phyloP scores from a whole-genome alignment of 2,113 vertebrate species.

The Tragulus kanchil region DNA sequence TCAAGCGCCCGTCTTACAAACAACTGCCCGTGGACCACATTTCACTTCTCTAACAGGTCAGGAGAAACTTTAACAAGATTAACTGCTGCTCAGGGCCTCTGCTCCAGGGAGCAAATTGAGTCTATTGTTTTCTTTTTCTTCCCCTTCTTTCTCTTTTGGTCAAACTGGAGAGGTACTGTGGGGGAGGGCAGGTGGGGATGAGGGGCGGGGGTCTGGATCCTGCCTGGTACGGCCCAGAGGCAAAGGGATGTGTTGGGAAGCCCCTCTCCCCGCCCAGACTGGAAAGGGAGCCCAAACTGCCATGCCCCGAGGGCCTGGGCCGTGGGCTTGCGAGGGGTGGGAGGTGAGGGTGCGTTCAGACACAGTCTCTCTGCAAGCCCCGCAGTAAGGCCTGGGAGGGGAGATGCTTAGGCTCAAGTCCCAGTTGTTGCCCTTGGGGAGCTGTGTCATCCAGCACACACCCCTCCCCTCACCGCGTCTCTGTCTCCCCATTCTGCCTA shows the following conservation, averaged over 20 bases:
- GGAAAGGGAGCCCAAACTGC: neutral
- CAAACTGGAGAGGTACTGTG: neutral
- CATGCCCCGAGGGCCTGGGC: neutral
- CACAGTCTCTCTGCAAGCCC: neutral
- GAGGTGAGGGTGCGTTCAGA: neutral
- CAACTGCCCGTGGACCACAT: too few species aligned
- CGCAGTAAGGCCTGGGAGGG: neutral
- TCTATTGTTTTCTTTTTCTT: conserved; percentile 65
- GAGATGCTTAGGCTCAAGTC: neutral
- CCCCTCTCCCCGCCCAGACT: neutral
- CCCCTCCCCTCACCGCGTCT: neutral
- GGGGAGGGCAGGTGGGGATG: neutral
- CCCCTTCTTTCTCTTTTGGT: conserved; percentile 54
- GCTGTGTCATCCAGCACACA: neutral
- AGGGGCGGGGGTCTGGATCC: neutral
- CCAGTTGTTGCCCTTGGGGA: neutral
- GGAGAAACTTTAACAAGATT: conserved; percentile 80
- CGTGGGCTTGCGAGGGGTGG: conserved; percentile 11
- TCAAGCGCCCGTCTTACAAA: too few species aligned
- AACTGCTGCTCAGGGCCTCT: conserved; percentile 64
- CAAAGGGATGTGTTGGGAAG: conserved; percentile 23
- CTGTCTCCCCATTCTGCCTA: neutral
- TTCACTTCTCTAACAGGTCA: conserved; percentile 67
- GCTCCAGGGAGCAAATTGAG: conserved; percentile 62
- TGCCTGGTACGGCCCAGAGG: conserved; percentile 16